These are phyloP conservation scores for Rhinogobius similis DNA, from an alignment of 2,113 vertebrate species.

Conservation along the genomic window DNA sequence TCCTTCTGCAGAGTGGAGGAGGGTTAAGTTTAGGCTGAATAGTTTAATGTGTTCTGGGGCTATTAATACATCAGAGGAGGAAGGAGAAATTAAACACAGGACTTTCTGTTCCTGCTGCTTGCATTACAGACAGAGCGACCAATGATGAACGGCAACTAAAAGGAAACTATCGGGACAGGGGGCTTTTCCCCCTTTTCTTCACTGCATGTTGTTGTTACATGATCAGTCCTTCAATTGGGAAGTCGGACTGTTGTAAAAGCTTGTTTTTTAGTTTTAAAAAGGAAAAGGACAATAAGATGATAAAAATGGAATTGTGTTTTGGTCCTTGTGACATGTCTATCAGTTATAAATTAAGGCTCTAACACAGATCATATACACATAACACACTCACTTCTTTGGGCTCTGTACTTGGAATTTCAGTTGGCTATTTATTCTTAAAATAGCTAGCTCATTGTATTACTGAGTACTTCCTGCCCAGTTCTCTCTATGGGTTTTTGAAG, in stretches of 20 bases:
- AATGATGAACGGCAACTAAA: conserved; percentile 12
- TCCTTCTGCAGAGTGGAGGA: conserved; percentile 39
- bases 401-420: no score
- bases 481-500: no score
- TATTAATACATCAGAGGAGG: conserved; percentile 59
- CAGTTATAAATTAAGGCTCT: background rate
- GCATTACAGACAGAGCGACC: conserved; percentile 18
- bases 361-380: no score
- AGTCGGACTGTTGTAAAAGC: no score
- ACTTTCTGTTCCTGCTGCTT: conserved; percentile 48
- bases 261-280: no score
- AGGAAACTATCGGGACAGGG: conserved; percentile 1
- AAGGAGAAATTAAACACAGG: conserved; percentile 24
- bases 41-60: conserved; percentile 35
- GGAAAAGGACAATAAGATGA: no score
- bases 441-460: no score
- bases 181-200: conserved; percentile 29
- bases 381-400: no score
- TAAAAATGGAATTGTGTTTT: no score
- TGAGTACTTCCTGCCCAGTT: no score
- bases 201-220: conserved; percentile 29
- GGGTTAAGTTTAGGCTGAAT: conserved; percentile 51
- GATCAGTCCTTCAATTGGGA: conserved; percentile 1
- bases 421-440: no score
- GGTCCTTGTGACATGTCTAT: no score